Base-by-base conservation (phyloP, 2,888 invertebrate species). In the Lepidocyrtinus sp. region DNA sequence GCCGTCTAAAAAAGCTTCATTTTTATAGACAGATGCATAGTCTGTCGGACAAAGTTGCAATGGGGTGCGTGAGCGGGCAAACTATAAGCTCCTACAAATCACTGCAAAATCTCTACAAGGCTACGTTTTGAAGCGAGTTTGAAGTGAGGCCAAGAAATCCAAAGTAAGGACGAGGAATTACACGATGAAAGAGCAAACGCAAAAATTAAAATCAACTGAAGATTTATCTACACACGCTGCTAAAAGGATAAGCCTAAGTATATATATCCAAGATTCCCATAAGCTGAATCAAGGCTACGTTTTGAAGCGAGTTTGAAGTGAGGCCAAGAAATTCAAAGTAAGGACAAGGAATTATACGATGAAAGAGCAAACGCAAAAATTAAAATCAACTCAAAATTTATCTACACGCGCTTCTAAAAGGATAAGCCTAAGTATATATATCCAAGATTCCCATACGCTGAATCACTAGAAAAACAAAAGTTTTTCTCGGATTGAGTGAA, bases 111-210 rank as follows among this genome's bases (percentile, higher is more conserved):
- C 36, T 36, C 5, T 36, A 36, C 36, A 36, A 7, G 36, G 36
- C 5, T n/a, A 73, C n/a, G n/a, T n/a, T n/a, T n/a, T n/a, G n/a
- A n/a, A n/a, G n/a, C n/a, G 73, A 69, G 69, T 55, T 79, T 79
- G 79, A 73, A 79, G 73, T 25, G 50, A 79, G 63, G 79, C 79
- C 79, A 79, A 79, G 67, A 67, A 74, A 72, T 68, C 74, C n/a
- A n/a, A n/a, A 55, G 15, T 2, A 55, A 55, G 17, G 55, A n/a
- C 55, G n/a, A 55, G n/a, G 17, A 55, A 55, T n/a, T 55, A n/a
- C 17, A 55, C 17, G 55, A 12, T 69, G 68, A 19, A 55, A 12
- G 19, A 69, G n/a, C 12, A 46, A 46, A 15, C 63, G 64, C 26
- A 36, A 19, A 45, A 45, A 17, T n/a, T n/a, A n/a, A n/a, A n/a